These are phyloP conservation scores for Nasonia oneida DNA, from an alignment of 2,888 invertebrate species.

Conservation along the genomic window DNA sequence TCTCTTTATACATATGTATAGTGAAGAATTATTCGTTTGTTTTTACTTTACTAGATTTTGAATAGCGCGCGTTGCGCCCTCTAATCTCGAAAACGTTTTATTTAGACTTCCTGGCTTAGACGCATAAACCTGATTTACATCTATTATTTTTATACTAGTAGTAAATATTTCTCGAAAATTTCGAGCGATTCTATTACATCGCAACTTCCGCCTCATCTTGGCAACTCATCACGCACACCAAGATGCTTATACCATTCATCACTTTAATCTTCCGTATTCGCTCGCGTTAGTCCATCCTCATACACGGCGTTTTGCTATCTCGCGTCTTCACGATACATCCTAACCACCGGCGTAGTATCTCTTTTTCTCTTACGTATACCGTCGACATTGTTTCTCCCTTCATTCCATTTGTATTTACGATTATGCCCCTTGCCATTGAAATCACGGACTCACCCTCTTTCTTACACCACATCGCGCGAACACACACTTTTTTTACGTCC, in stretches of 20 bases:
- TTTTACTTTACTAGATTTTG: too few species aligned
- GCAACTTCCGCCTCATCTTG: neutral
- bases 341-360: neutral
- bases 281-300: neutral
- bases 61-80: too few species aligned
- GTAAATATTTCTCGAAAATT: too few species aligned
- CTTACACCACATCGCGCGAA: neutral
- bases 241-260: conserved; percentile 8
- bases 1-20: too few species aligned
- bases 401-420: conserved; percentile 15
- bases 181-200: neutral
- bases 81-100: too few species aligned
- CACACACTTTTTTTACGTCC: neutral
- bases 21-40: too few species aligned
- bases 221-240: too few species aligned
- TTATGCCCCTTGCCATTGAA: conserved; percentile 20
- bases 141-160: too few species aligned
- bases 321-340: conserved; percentile 15
- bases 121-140: too few species aligned
- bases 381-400: neutral
- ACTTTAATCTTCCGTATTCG: neutral
- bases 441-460: neutral
- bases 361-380: neutral
- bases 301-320: conserved; percentile 6
- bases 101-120: too few species aligned